Evolutionary conservation across 2,797 vertebrate genomes (phyloP).

Genomic region (Microhierax caerulescens): DNA sequence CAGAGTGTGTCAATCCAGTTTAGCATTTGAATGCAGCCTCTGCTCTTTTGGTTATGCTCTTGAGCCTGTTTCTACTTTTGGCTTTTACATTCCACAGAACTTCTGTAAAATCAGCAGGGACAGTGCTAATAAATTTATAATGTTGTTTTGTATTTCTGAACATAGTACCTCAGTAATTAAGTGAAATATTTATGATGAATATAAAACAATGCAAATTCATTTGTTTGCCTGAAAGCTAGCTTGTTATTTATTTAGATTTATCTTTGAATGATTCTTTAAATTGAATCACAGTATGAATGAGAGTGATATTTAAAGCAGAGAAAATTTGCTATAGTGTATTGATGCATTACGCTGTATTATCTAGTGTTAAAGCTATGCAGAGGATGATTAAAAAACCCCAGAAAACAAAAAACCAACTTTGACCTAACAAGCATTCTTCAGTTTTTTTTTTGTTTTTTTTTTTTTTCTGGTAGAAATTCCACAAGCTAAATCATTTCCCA

Average conservation of each 20-base stretch:
- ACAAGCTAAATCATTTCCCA: background rate
- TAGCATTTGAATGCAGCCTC: slow-evolving; percentile 45
- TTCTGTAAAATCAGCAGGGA: slow-evolving; percentile 78
- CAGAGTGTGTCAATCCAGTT: slow-evolving; percentile 40
- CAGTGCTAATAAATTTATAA: slow-evolving; percentile 82
- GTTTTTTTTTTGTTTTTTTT: background rate
- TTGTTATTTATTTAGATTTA: slow-evolving; percentile 83
- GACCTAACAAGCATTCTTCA: slow-evolving; percentile 19
- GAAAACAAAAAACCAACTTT: background rate
- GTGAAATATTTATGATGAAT: slow-evolving; percentile 87
- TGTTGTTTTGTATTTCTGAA: slow-evolving; percentile 82
- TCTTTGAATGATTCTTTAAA: slow-evolving; percentile 76
- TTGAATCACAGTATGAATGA: slow-evolving; percentile 64
- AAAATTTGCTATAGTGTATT: background rate
- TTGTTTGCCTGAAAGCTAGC: slow-evolving; percentile 82
- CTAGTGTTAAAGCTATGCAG: slow-evolving; percentile 1
- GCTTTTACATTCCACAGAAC: slow-evolving; percentile 71
- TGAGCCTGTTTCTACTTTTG: slow-evolving; percentile 71
- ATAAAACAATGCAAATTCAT: slow-evolving; percentile 85
- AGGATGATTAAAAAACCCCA: background rate
- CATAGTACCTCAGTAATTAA: slow-evolving; percentile 82
- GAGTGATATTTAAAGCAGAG: slow-evolving; percentile 62
- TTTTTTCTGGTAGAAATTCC: background rate
- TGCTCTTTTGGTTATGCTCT: slow-evolving; percentile 58
- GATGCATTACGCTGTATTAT: slow-evolving; percentile 9